These are phyloP conservation scores for Gordius sp. DNA, from an alignment of 2,888 invertebrate species.

Conservation along the genomic window DNA sequence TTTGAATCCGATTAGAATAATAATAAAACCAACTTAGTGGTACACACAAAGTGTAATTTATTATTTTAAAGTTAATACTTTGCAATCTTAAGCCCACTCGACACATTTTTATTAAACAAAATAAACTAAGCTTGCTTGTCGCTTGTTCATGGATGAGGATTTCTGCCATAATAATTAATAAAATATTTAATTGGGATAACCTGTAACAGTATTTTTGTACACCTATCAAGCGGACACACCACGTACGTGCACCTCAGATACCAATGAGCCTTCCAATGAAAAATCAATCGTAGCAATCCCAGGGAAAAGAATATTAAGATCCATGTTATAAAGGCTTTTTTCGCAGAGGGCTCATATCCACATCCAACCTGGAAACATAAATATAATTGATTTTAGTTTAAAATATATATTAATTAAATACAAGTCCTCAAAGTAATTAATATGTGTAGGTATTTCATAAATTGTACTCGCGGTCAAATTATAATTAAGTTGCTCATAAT, in stretches of 20 bases:
- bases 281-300: constrained; percentile 23
- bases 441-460: too few relatives aligned
- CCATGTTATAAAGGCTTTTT: constrained; percentile 13
- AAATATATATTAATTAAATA: too few relatives aligned
- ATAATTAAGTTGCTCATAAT: too few relatives aligned
- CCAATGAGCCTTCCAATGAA: constrained; percentile 23
- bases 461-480: too few relatives aligned
- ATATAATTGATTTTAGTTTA: too few relatives aligned
- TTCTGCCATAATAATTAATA: not conserved
- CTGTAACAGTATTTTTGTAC: constrained; percentile 6
- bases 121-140: not conserved
- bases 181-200: not conserved
- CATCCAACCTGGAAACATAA: constrained; percentile 9
- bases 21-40: too few relatives aligned
- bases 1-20: too few relatives aligned
- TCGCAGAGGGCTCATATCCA: not conserved
- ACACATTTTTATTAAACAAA: not conserved
- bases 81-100: too few relatives aligned
- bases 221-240: constrained; percentile 6
- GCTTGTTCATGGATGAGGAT: not conserved
- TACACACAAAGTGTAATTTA: too few relatives aligned
- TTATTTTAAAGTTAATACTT: too few relatives aligned
- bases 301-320: constrained; percentile 20
- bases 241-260: constrained; percentile 15
- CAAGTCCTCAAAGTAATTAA: too few relatives aligned